A percentile compares a stretch with the other conserved stretches of the same genome.
Conservation (phyloP, 2,113 vertebrate genomes). For the Gopherus evgoodei region DNA sequence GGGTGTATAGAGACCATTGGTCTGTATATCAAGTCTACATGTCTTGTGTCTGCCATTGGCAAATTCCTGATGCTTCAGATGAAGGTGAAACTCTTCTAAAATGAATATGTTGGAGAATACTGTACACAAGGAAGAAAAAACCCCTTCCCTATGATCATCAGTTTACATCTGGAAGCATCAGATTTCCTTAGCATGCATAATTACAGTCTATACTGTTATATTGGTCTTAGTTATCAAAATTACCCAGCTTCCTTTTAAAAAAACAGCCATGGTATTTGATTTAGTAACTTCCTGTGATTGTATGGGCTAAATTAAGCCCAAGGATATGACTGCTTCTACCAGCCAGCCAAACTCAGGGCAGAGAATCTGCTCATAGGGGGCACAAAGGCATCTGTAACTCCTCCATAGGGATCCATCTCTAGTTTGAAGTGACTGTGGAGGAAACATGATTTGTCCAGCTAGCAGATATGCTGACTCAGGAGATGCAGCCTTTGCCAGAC, state of each 20-base stretch:
- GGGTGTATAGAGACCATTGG: not conserved
- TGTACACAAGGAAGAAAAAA: too few relatives aligned
- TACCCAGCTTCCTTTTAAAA: not conserved
- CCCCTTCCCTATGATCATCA: fast-evolving
- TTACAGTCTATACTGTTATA: not conserved
- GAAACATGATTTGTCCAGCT: not conserved
- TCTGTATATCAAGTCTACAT: not conserved
- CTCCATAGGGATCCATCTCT: not conserved
- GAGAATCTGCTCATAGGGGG: fast-evolving
- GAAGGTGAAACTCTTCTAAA: not conserved
- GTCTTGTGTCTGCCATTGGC: not conserved
- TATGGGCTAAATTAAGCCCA: not conserved
- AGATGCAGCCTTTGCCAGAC: not conserved
- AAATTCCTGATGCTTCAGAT: not conserved
- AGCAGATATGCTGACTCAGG: not conserved
- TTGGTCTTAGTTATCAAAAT: not conserved
- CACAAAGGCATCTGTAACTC: not conserved
- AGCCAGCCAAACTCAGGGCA: not conserved
- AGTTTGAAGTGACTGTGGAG: not conserved
- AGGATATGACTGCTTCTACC: not conserved
- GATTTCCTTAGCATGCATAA: not conserved
- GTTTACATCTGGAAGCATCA: not conserved
- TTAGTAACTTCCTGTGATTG: not conserved
- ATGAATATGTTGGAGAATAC: fast-evolving
- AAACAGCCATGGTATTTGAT: not conserved